Base-by-base conservation (phyloP, 2,113 vertebrate species). In the Anoura caudifer region DNA sequence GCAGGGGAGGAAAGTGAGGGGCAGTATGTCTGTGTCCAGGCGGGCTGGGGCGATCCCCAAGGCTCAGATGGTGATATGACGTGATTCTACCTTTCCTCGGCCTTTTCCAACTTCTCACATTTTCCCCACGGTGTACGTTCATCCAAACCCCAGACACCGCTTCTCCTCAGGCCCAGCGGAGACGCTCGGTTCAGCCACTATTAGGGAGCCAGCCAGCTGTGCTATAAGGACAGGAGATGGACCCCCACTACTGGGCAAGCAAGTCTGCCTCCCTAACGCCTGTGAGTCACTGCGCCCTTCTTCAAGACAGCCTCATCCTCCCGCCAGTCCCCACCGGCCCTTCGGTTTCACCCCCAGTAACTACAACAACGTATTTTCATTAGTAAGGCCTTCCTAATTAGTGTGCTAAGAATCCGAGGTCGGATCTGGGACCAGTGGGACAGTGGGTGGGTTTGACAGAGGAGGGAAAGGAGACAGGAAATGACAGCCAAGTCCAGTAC, bases 391-490 rank as follows among this genome's bases (percentile, higher is more conserved):
- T 73, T 94, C 61, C 67, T 90, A 76, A 41, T 63, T 65, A 47
- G 82, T 31, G n/a, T 54, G 59, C 63, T 94, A 47, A 87, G 77
- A 72, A 70, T 94, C 41, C 67, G 17, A 93, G 52, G 52, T 36
- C n/a, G 67, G 28, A 52, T 83, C 14, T 69, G 84, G 56, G 38
- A 59, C 69, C 43, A 65, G 54, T n/a, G 63, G 24, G 65, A 43
- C 69, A 59, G 92, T 15, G 80, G 91, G 41, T 72, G 70, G 47
- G 9, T 67, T 75, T 67, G 65, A 28, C 41, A 72, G 38, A 38
- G 38, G 80, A 82, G 52, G 12, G 13, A 76, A 47, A 96, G 43
- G 17, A 70, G 67, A 33, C 0, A 79, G 15, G 4, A 70, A 88
- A 47, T 38, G 70, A 72, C 38, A 77, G 24, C 33, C 61, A 75